Evolutionary conservation across 2,113 vertebrate genomes (phyloP).

Genomic region (Microcebus tavaratra): DNA sequence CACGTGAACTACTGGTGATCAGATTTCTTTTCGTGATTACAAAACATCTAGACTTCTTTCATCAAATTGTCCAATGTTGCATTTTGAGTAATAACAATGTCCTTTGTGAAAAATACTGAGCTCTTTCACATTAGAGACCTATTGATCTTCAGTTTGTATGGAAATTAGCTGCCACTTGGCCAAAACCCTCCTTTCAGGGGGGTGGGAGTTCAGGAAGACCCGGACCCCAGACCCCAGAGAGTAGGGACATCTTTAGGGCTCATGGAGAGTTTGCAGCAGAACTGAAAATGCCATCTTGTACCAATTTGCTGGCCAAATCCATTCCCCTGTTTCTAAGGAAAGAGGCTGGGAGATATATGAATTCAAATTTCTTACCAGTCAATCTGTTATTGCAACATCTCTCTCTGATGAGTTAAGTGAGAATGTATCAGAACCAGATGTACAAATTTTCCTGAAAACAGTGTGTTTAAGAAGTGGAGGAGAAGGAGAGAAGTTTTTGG

Average conservation of each 20-base stretch:
- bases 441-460: constrained; percentile 52
- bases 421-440: constrained; percentile 76
- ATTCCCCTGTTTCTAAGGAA: neutral
- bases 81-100: neutral
- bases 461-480: constrained; percentile 23
- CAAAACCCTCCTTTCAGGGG: neutral
- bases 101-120: neutral
- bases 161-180: neutral
- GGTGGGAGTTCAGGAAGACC: neutral
- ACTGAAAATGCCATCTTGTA: neutral
- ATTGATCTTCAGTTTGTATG: neutral
- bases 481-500: constrained; percentile 2
- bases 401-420: constrained; percentile 67
- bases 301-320: neutral
- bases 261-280: neutral
- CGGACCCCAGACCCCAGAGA: neutral
- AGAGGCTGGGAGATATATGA: neutral
- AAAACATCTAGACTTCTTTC: constrained; percentile 17
- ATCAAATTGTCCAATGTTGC: neutral
- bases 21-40: neutral
- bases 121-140: neutral
- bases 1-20: neutral
- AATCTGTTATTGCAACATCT: constrained; percentile 61
- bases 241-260: neutral
- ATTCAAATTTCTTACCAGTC: constrained; percentile 53